Evolutionary conservation across 92 coral and sea anemone species (phyloP).

Genomic region (Phenganax stokvisi): DNA sequence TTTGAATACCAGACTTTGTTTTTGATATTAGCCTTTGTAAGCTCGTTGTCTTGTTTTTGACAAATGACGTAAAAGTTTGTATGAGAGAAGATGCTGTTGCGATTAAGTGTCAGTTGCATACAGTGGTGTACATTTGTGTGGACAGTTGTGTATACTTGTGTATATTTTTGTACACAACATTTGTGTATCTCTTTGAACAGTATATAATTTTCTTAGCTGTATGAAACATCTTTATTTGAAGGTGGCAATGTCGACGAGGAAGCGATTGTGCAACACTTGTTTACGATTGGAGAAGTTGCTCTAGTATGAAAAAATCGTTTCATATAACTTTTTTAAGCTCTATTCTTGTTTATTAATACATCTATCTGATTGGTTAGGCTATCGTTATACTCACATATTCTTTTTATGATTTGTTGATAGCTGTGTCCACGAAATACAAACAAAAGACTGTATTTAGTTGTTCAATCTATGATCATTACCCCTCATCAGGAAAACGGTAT

Average conservation of each 20-base stretch:
- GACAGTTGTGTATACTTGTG: background rate
- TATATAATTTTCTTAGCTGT: too few species aligned
- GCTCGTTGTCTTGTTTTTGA: too few species aligned
- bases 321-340: background rate
- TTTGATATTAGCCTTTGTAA: too few species aligned
- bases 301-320: constrained; percentile 50
- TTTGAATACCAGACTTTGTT: background rate
- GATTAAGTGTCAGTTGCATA: too few species aligned
- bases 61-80: too few species aligned
- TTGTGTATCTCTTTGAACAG: background rate
- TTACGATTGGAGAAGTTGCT: constrained; percentile 95
- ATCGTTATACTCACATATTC: background rate
- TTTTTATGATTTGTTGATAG: constrained; percentile 39
- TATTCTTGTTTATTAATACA: background rate
- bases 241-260: constrained; percentile 60
- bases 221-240: constrained; percentile 7
- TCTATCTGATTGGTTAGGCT: too few species aligned
- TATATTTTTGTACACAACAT: background rate
- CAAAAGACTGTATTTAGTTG: constrained; percentile 84
- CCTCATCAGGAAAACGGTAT: constrained; percentile 53
- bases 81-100: too few species aligned
- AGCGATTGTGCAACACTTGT: constrained; percentile 70
- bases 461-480: constrained; percentile 81
- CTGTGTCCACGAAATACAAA: constrained; percentile 89
- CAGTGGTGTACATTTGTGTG: background rate